Conservation (phyloP, 2,888 invertebrate genomes). For the Artemia sinica region DNA sequence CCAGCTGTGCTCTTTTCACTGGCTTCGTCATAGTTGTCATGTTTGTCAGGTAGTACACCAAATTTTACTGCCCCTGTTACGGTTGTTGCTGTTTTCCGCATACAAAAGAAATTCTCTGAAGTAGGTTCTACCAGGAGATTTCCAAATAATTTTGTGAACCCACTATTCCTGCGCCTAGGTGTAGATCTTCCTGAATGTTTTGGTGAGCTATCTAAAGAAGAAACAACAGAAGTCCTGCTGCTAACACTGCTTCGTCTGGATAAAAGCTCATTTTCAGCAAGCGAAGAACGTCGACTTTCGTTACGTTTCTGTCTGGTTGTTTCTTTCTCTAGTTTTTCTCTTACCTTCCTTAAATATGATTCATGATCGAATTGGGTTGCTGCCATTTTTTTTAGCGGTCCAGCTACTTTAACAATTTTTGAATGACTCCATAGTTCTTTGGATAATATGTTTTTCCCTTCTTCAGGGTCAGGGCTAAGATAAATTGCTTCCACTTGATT, state of each 20-base stretch:
- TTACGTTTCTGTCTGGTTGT: not conserved
- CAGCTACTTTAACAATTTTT: slow-evolving; percentile 17
- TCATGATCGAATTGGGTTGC: not conserved
- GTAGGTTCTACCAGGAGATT: not conserved
- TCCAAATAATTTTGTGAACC: not conserved
- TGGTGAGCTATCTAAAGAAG: not conserved
- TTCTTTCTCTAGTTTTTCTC: not conserved
- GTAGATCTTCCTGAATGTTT: not conserved
- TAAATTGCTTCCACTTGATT: slow-evolving; percentile 21
- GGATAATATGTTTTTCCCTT: slow-evolving; percentile 17
- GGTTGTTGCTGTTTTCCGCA: slow-evolving; percentile 19
- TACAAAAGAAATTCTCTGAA: slow-evolving; percentile 17
- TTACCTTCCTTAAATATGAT: not conserved
- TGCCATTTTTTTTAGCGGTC: not conserved
- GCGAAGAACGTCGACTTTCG: not conserved
- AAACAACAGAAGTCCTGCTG: not conserved
- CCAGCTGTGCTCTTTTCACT: slow-evolving; percentile 13
- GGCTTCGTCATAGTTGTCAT: not conserved
- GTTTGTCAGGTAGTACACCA: not conserved
- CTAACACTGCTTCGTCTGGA: not conserved
- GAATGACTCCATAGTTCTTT: slow-evolving; percentile 21
- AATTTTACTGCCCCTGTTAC: slow-evolving; percentile 18
- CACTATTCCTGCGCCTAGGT: not conserved
- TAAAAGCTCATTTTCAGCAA: too few relatives aligned
- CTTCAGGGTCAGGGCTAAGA: slow-evolving; percentile 21